Conservation (phyloP, 2,888 invertebrate species). For the Seira musarum region DNA sequence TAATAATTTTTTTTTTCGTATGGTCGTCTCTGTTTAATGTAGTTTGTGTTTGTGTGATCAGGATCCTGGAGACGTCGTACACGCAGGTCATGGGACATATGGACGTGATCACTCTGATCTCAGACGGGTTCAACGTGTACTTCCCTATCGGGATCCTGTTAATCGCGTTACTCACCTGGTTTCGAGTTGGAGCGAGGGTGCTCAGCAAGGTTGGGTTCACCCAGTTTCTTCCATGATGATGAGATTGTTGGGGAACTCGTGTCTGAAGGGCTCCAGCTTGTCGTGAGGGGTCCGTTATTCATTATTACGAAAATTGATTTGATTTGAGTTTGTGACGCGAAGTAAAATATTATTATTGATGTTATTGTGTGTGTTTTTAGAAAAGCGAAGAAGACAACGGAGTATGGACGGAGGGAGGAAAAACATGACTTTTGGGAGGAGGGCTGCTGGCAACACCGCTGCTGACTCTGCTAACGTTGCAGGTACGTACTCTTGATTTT, state of each 20-base stretch:
- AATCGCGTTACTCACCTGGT: slow-evolving; percentile 94
- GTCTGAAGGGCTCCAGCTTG: slow-evolving; percentile 93
- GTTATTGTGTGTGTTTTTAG: slow-evolving; percentile 39
- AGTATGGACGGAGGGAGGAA: slow-evolving; percentile 43
- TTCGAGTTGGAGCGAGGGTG: slow-evolving; percentile 91
- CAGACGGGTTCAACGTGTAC: slow-evolving; percentile 99
- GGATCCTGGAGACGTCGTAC: slow-evolving; percentile 90
- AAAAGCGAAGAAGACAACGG: slow-evolving; percentile 70
- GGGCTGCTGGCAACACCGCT: slow-evolving; percentile 11
- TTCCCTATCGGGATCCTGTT: slow-evolving; percentile 97
- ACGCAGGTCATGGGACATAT: slow-evolving; percentile 99
- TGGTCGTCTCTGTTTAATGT: too few relatives aligned
- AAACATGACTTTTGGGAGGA: slow-evolving; percentile 13
- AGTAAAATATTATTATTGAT: neutral
- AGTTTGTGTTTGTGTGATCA: too few relatives aligned
- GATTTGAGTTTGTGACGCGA: neutral
- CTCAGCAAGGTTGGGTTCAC: slow-evolving; percentile 95
- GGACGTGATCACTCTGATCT: slow-evolving; percentile 97
- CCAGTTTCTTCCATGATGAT: slow-evolving; percentile 91
- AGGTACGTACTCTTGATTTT: slow-evolving; percentile 22
- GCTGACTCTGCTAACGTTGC: slow-evolving; percentile 56
- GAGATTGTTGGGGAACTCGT: slow-evolving; percentile 91
- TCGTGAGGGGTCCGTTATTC: slow-evolving; percentile 83
- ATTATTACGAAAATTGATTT: neutral
- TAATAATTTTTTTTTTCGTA: too few relatives aligned